Base-by-base conservation (phyloP, 2,888 invertebrate genomes). In the Cantharis flavilabris region DNA sequence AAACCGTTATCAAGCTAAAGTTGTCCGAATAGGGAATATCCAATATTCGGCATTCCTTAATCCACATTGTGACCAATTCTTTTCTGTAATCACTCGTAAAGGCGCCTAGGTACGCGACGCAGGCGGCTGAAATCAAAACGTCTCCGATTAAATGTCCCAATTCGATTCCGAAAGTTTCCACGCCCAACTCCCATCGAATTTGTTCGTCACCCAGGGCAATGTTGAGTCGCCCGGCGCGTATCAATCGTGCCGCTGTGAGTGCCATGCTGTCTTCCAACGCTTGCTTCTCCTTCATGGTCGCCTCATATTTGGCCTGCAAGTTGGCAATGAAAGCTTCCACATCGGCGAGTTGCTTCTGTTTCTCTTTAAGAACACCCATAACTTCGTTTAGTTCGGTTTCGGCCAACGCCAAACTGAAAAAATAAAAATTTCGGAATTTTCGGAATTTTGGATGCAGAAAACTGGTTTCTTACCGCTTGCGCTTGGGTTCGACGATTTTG, bases 91-190 rank as follows among this genome's bases (percentile, higher is more conserved):
- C 89, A 69, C 92, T 90, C 0, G 97, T 96, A 85, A 97, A 98
- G 2, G 97, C 96, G 0, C 98, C 98, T 69, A 97, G 90, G 88
- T 98, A 98, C 1, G 97, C 97, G 63, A 98, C 94, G 81, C 94
- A 95, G 3, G 95, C 96, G 0, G 97, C 94, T 0, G 97, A 95
- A 16, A 98, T 91, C 49, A 98, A 90, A 7, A 96, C 95, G 87
- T 98, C 97, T 0, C 98, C 98, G 0, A 94, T 92, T 3, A 97
- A 90, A 86, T 95, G 95, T 80, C 90, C 88, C 70, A 96, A 89
- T 83, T 94, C 92, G 0, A 89, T 86, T 1, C 93, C 93, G 62
- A 96, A 92, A 3, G 88, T 89, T 91, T 94, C 83, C 69, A 96
- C 94, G 70, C 91, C 92, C 71, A 93, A 92, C 82, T 94, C 93